Evolutionary conservation across 2,113 vertebrate genomes (phyloP).

Genomic region (Oplegnathus fasciatus): DNA sequence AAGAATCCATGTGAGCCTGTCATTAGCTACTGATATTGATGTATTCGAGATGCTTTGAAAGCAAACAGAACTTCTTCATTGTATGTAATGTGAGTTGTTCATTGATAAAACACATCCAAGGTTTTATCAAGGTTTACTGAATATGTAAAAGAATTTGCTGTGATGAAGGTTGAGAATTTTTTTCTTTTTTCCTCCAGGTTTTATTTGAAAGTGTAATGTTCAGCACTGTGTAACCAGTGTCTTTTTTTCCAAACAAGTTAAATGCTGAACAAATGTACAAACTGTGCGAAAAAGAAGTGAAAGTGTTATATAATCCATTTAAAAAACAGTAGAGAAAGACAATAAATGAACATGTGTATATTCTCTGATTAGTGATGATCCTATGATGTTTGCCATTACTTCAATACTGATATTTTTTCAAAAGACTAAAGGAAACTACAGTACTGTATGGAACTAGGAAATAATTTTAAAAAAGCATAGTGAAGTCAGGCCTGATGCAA

Average conservation of each 20-base stretch:
- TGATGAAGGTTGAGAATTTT: slow-evolving; percentile 9
- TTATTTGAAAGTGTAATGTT: slow-evolving; percentile 5
- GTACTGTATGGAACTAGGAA: not conserved
- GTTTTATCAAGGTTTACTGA: slow-evolving; percentile 18
- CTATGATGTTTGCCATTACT: not conserved
- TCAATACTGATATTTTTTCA: not conserved
- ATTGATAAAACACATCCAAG: slow-evolving; percentile 47
- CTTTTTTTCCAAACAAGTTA: slow-evolving; percentile 4
- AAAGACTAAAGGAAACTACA: not conserved
- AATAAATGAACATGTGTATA: not conserved
- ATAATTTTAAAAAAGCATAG: not conserved
- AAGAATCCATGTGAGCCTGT: slow-evolving; percentile 25
- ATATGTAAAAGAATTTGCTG: slow-evolving; percentile 9
- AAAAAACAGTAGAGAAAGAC: not conserved
- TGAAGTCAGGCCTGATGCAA: not conserved
- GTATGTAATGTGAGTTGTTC: slow-evolving; percentile 56
- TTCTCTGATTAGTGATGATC: not conserved
- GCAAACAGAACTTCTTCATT: slow-evolving; percentile 86
- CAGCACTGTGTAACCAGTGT: not conserved
- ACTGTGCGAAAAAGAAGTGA: not conserved
- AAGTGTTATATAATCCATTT: not conserved
- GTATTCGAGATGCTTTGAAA: slow-evolving; percentile 84
- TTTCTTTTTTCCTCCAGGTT: not conserved
- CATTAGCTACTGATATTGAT: slow-evolving; percentile 80
- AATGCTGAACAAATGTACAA: not conserved